Conservation (phyloP, 2,113 vertebrate genomes). For the Sminthopsis crassicaudata region DNA sequence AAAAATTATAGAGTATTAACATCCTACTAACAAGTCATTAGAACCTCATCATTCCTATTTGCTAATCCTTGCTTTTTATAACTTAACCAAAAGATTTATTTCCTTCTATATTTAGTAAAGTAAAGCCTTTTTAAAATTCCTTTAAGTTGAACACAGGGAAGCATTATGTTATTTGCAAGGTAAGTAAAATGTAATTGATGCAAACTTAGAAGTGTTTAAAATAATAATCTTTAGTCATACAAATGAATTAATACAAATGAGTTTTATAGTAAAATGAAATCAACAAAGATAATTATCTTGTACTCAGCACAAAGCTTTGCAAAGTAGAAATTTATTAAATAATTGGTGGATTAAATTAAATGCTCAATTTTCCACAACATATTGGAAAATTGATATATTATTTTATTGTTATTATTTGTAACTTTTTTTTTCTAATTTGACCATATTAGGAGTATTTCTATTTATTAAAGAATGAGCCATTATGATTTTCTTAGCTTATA, state of each 20-base stretch:
- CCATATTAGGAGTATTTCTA: background rate
- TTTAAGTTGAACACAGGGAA: background rate
- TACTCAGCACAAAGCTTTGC: background rate
- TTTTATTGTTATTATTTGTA: background rate
- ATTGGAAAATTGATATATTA: background rate
- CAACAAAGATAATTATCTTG: too few species aligned
- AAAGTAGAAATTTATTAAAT: background rate
- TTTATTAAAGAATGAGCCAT: background rate
- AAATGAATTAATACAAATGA: too few species aligned
- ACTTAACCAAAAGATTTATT: background rate
- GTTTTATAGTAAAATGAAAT: too few species aligned
- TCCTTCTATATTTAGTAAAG: background rate
- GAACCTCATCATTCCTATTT: background rate
- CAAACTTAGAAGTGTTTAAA: too few species aligned
- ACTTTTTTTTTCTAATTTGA: background rate
- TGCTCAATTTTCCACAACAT: background rate
- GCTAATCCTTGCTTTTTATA: background rate
- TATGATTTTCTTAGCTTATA: background rate
- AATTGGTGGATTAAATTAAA: background rate
- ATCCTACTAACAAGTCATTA: background rate
- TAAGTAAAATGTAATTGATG: too few species aligned
- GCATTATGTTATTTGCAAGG: background rate
- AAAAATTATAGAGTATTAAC: background rate
- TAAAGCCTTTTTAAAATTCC: background rate
- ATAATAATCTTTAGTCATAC: too few species aligned